Conservation (phyloP, 2,113 vertebrate genomes). For the Actenoides hombroni region DNA sequence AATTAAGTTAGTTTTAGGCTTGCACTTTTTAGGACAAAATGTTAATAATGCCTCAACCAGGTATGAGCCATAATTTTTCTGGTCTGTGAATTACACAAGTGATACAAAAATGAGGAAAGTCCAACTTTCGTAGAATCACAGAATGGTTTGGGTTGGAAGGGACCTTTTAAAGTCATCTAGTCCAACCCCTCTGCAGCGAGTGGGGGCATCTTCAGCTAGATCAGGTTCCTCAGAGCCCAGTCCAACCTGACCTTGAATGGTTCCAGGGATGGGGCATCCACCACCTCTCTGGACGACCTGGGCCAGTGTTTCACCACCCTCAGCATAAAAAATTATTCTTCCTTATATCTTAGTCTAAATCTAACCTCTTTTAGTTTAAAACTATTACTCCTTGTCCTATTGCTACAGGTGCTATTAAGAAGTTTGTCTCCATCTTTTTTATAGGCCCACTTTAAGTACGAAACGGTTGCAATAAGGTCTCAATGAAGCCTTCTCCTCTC, state of each 20-base stretch:
- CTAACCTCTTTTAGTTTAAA: not conserved
- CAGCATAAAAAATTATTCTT: rapidly evolving
- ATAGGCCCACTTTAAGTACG: not conserved
- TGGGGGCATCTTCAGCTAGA: not conserved
- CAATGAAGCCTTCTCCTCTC: not conserved
- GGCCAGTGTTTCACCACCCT: not conserved
- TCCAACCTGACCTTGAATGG: not conserved
- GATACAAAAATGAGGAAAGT: not conserved
- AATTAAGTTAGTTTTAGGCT: not conserved
- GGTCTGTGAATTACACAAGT: not conserved
- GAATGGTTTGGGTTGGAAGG: not conserved
- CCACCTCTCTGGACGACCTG: not conserved
- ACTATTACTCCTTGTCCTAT: not conserved
- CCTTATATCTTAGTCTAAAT: not conserved
- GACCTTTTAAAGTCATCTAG: not conserved
- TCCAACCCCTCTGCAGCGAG: not conserved
- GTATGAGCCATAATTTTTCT: not conserved
- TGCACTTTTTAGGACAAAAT: not conserved
- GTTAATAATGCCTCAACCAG: not conserved
- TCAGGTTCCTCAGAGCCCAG: not conserved
- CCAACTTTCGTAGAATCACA: not conserved
- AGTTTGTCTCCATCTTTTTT: not conserved
- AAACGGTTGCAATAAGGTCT: not conserved
- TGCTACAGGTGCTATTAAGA: not conserved
- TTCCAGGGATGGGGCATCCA: not conserved